These are phyloP conservation scores for Mamestra configurata DNA, from an alignment of 1,140 invertebrate species.

Conservation along the genomic window DNA sequence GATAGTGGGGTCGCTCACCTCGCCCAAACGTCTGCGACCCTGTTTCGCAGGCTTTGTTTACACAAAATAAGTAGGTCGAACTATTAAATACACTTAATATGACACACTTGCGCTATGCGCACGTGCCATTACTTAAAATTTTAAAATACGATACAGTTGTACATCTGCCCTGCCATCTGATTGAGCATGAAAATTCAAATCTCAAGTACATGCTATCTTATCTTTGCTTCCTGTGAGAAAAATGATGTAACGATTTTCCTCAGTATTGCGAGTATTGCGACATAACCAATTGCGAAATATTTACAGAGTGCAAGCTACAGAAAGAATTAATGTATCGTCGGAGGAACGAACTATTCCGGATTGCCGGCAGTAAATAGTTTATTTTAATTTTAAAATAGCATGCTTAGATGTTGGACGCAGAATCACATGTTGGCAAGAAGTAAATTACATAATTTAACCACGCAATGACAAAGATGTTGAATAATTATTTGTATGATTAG, in stretches of 20 bases:
- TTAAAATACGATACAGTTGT: neutral
- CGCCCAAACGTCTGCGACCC: slow-evolving; percentile 76
- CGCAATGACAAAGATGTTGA: slow-evolving; percentile 43
- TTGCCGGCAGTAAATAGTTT: neutral
- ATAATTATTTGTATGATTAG: slow-evolving; percentile 39
- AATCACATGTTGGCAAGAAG: slow-evolving; percentile 39
- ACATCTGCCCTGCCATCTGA: neutral
- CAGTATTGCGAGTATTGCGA: neutral
- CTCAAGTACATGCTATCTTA: slow-evolving; percentile 15
- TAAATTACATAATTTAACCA: slow-evolving; percentile 39
- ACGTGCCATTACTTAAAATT: neutral
- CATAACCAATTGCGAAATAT: neutral
- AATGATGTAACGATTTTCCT: slow-evolving; percentile 3
- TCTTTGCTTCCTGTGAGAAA: slow-evolving; percentile 1
- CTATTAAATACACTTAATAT: slow-evolving; percentile 51
- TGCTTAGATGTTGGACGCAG: slow-evolving; percentile 7
- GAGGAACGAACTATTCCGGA: neutral
- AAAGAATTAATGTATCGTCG: neutral
- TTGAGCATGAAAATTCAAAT: neutral
- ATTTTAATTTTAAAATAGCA: neutral
- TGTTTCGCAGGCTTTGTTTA: slow-evolving; percentile 70
- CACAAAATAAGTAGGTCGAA: slow-evolving; percentile 67
- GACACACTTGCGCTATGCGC: neutral
- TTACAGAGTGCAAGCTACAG: neutral
- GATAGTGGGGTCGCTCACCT: slow-evolving; percentile 80